A percentile compares a stretch with the other conserved stretches of the same genome.
Evolutionary conservation across 1,140 invertebrate species (phyloP).

Genomic region (Maconellicoccus hirsutus): DNA sequence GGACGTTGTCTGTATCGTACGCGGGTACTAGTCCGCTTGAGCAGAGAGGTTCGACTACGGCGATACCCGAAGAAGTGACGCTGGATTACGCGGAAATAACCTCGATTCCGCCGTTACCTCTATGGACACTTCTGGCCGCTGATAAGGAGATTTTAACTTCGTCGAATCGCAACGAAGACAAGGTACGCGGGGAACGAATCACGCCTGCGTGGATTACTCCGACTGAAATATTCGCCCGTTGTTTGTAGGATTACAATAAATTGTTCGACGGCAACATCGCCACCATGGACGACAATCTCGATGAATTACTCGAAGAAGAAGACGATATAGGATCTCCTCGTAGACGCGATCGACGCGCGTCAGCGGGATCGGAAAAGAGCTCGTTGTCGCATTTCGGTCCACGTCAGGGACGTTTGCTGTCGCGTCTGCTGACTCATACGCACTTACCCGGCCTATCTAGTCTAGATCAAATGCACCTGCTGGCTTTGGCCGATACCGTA

Average conservation of each 20-base stretch:
- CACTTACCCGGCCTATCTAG: conserved; percentile 93
- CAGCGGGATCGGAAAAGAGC: conserved; percentile 54
- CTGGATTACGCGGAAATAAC: conserved; percentile 93
- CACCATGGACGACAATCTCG: conserved; percentile 64
- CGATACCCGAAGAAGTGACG: conserved; percentile 71
- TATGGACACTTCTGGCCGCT: conserved; percentile 89
- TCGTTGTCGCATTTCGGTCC: conserved; percentile 71
- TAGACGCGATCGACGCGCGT: conserved; percentile 46
- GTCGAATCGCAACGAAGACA: neutral
- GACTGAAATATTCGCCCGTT: too few species aligned
- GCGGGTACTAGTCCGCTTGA: conserved; percentile 43
- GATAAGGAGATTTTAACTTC: conserved; percentile 55
- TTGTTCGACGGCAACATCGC: conserved; percentile 64
- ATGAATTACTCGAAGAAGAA: conserved; percentile 59
- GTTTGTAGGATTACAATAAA: conserved; percentile 66
- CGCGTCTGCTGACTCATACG: conserved; percentile 84
- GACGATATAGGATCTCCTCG: conserved; percentile 43
- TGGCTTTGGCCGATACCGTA: conserved; percentile 95
- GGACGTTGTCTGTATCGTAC: conserved; percentile 78
- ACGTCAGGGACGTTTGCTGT: conserved; percentile 63
- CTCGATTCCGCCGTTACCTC: conserved; percentile 87
- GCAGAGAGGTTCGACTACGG: conserved; percentile 39
- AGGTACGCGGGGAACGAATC: too few species aligned
- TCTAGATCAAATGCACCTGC: conserved; percentile 96
- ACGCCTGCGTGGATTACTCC: too few species aligned